phyloP scores from a whole-genome alignment of 2,113 vertebrate genomes.

The Bos taurus region DNA sequence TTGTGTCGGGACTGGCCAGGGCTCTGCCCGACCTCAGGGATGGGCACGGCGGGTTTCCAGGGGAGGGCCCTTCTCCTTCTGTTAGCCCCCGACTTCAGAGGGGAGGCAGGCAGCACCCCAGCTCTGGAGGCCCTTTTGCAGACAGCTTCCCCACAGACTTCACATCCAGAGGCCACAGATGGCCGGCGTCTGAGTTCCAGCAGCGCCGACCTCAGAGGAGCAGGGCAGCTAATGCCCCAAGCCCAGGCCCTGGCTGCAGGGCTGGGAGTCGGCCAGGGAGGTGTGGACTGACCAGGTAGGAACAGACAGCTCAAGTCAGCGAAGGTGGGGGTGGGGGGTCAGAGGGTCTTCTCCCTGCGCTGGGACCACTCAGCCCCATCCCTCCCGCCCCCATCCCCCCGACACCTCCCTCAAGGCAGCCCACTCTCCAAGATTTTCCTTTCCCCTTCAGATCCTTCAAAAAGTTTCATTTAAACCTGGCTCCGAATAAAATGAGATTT shows the following conservation, averaged over 20 bases:
- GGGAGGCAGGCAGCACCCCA: neutral
- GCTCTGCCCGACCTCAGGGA: fast-evolving
- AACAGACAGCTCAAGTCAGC: no score
- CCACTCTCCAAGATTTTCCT: neutral
- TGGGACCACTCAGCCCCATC: neutral
- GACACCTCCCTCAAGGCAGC: no score
- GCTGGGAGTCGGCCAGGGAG: neutral
- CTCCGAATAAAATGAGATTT: neutral
- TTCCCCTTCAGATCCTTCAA: neutral
- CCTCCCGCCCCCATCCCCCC: neutral
- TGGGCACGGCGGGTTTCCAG: fast-evolving
- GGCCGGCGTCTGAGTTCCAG: neutral
- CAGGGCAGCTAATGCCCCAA: neutral
- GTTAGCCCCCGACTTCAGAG: neutral
- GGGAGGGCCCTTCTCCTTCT: neutral
- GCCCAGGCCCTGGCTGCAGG: neutral
- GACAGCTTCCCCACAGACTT: neutral
- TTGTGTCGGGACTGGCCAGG: neutral
- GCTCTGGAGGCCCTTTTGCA: neutral
- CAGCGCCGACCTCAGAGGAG: neutral
- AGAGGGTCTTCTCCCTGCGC: neutral
- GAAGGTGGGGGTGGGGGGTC: fast-evolving
- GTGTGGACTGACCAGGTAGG: fast-evolving
- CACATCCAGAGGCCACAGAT: neutral
- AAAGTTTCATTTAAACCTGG: neutral